These are phyloP conservation scores for Vulpes lagopus DNA, from an alignment of 2,113 vertebrate species.

Conservation along the genomic window DNA sequence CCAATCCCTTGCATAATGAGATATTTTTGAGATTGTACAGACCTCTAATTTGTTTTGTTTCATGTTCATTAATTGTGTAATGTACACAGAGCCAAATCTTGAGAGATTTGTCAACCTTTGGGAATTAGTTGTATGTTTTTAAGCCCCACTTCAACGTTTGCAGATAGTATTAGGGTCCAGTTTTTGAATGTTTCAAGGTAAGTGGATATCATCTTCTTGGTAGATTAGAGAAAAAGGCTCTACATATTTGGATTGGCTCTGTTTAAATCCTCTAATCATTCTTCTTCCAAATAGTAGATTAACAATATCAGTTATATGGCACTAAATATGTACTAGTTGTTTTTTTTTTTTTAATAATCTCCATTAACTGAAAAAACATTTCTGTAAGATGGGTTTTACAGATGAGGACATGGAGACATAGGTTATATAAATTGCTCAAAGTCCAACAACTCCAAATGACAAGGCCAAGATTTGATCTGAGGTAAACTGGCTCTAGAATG, in stretches of 20 bases:
- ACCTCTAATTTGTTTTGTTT: background rate
- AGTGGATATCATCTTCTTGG: background rate
- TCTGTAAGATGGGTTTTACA: background rate
- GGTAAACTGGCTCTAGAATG: accelerated
- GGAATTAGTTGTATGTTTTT: slow-evolving; percentile 50
- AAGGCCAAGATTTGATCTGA: background rate
- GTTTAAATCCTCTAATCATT: background rate
- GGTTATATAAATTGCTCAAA: background rate
- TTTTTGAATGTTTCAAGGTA: background rate
- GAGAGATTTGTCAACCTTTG: slow-evolving; percentile 15
- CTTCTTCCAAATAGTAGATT: background rate
- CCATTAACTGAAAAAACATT: background rate
- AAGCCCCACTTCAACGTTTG: background rate
- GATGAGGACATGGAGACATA: background rate
- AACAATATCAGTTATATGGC: background rate
- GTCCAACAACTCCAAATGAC: background rate
- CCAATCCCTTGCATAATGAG: background rate
- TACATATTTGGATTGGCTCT: background rate
- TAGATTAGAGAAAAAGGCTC: background rate
- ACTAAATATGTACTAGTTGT: background rate
- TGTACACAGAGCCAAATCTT: background rate
- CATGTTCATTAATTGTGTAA: background rate
- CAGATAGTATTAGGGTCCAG: background rate
- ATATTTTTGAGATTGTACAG: background rate
- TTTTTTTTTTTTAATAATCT: background rate